These are phyloP conservation scores for Timema cristinae DNA, from an alignment of 2,888 invertebrate genomes.

Conservation along the genomic window DNA sequence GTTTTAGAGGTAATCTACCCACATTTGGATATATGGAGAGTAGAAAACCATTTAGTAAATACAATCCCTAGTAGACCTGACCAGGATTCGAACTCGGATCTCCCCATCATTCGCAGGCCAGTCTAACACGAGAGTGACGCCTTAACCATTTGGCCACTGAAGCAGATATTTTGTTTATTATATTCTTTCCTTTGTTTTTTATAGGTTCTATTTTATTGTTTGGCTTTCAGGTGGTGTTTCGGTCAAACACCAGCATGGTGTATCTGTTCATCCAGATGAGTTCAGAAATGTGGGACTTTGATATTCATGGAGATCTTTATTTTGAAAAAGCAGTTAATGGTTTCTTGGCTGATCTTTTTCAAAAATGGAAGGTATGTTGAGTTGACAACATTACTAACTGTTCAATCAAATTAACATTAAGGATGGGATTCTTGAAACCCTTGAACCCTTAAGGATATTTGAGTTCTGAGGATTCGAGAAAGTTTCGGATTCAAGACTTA, in stretches of 20 bases:
- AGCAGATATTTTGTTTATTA: too few species aligned
- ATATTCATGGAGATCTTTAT: conserved; percentile 96
- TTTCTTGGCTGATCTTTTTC: conserved; percentile 91
- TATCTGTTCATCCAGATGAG: conserved; percentile 98
- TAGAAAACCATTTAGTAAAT: too few species aligned
- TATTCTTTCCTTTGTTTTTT: too few species aligned
- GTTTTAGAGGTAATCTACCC: too few species aligned
- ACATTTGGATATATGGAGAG: too few species aligned
- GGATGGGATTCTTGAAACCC: neutral
- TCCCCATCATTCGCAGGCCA: too few species aligned
- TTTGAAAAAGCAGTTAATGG: conserved; percentile 98
- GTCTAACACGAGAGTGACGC: too few species aligned
- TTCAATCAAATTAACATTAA: neutral
- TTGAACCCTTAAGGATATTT: neutral
- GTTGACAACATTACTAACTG: neutral
- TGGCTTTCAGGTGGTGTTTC: conserved; percentile 70
- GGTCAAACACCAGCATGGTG: conserved; percentile 96
- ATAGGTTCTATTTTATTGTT: neutral
- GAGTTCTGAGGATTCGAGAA: too few species aligned
- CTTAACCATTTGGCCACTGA: too few species aligned
- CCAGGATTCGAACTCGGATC: too few species aligned
- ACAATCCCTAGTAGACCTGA: too few species aligned
- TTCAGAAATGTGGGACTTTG: conserved; percentile 99
- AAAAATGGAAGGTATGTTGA: conserved; percentile 81
- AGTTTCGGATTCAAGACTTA: too few species aligned